phyloP scores from a whole-genome alignment of 1,140 invertebrate genomes.

The Eubasilissa regina region DNA sequence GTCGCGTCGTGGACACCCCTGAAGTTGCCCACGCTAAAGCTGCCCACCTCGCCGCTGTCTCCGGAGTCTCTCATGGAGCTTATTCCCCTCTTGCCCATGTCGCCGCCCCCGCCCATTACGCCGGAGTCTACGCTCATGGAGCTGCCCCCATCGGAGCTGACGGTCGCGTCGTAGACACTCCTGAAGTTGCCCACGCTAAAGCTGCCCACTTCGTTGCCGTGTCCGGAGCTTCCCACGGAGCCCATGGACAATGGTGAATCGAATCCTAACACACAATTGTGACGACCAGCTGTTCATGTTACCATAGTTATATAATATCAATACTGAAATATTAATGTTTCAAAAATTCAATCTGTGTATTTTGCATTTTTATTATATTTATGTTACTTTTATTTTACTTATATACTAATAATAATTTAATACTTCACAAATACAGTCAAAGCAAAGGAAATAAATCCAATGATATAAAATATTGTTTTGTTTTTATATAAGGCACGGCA shows the following conservation, averaged over 20 bases:
- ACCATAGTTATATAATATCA: no score
- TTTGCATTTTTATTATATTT: no score
- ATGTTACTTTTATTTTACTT: no score
- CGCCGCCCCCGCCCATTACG: slow-evolving; percentile 61
- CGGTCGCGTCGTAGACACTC: slow-evolving; percentile 68
- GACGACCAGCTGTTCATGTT: no score
- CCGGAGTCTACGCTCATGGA: slow-evolving; percentile 42
- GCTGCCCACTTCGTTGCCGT: slow-evolving; percentile 65
- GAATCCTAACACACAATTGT: no score
- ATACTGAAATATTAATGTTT: no score
- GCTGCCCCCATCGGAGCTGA: slow-evolving; percentile 49
- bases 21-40: slow-evolving; percentile 70
- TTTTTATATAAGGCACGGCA: no score
- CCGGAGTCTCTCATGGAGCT: slow-evolving; percentile 60
- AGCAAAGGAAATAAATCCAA: no score
- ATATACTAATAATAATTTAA: no score
- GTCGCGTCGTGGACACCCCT: slow-evolving; percentile 65
- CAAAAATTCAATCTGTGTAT: no score
- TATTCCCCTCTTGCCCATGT: slow-evolving; percentile 61
- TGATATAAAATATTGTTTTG: no score
- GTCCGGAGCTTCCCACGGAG: slow-evolving; percentile 59
- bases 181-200: slow-evolving; percentile 70
- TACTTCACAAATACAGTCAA: no score
- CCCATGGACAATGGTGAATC: slow-evolving; percentile 31
- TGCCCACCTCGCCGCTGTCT: slow-evolving; percentile 67